A percentile compares a stretch with the other conserved stretches of the same genome.
phyloP scores from a whole-genome alignment of 2,113 vertebrate species.

The Nycticorax nycticorax region DNA sequence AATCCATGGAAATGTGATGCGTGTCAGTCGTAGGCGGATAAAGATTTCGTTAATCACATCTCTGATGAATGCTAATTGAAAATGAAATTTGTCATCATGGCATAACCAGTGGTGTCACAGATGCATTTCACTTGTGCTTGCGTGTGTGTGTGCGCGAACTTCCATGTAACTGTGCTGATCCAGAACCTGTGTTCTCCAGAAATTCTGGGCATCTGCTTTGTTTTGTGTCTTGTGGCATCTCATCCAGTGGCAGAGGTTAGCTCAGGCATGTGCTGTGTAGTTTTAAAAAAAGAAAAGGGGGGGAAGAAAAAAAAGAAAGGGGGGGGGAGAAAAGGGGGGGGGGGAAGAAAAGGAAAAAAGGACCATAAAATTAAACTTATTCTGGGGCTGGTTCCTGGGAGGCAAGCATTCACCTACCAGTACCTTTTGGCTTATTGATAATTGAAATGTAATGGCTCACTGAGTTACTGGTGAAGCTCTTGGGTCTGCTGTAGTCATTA shows the following conservation, averaged over 20 bases:
- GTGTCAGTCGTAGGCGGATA: background rate
- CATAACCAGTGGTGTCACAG: background rate
- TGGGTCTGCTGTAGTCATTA: background rate
- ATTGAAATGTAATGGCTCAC: background rate
- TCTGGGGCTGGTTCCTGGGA: background rate
- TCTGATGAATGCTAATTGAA: conserved; percentile 13
- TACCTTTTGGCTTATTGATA: background rate
- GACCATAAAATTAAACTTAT: background rate
- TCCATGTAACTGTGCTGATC: background rate
- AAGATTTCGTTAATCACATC: conserved; percentile 1
- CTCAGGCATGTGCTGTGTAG: background rate
- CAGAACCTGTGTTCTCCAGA: background rate
- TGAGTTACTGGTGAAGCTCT: background rate
- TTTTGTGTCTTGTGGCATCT: background rate
- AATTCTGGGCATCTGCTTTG: background rate
- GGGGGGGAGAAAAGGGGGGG: too few relatives aligned
- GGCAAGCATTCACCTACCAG: rapidly evolving
- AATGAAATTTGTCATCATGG: background rate
- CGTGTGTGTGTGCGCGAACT: background rate
- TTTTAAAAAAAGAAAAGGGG: background rate
- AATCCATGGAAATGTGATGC: background rate
- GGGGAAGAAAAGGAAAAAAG: too few relatives aligned
- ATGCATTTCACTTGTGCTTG: background rate
- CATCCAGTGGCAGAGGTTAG: background rate
- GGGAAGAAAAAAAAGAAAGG: background rate